Conservation (phyloP, 1,140 invertebrate genomes). For the Papilio helenus region DNA sequence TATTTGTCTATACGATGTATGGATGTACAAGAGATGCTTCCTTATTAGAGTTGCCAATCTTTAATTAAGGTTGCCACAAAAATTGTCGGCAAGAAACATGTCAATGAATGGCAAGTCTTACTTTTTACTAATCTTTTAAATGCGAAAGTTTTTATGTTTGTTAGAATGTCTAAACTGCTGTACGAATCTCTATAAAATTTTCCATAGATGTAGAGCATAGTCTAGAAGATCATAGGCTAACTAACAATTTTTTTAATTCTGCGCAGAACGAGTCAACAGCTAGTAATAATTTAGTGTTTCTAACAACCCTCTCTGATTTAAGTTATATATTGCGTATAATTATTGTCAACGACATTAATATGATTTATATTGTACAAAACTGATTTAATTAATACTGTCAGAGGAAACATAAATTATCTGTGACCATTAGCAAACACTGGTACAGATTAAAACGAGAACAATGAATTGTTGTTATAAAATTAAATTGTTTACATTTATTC, state of each 20-base stretch:
- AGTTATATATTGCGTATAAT: background rate
- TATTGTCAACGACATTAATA: background rate
- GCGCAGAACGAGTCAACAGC: too few species aligned
- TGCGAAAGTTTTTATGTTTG: too few species aligned
- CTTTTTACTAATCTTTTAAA: too few species aligned
- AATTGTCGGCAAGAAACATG: background rate
- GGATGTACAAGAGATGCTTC: background rate
- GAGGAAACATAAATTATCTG: conserved; percentile 24
- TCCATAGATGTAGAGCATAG: too few species aligned
- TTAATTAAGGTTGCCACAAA: background rate
- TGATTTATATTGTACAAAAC: background rate
- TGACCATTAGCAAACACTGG: background rate
- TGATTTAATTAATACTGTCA: conserved; percentile 11
- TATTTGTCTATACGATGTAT: background rate
- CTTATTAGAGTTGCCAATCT: background rate
- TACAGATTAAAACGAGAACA: background rate
- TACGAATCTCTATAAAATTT: too few species aligned
- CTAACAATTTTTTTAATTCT: too few species aligned
- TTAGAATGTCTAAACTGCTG: too few species aligned
- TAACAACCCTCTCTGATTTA: too few species aligned
- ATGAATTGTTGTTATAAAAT: background rate
- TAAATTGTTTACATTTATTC: background rate
- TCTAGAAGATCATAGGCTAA: too few species aligned
- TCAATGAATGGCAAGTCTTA: background rate
- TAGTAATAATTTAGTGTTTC: too few species aligned